Conservation (phyloP, 2,113 vertebrate genomes). For the Bos javanicus region DNA sequence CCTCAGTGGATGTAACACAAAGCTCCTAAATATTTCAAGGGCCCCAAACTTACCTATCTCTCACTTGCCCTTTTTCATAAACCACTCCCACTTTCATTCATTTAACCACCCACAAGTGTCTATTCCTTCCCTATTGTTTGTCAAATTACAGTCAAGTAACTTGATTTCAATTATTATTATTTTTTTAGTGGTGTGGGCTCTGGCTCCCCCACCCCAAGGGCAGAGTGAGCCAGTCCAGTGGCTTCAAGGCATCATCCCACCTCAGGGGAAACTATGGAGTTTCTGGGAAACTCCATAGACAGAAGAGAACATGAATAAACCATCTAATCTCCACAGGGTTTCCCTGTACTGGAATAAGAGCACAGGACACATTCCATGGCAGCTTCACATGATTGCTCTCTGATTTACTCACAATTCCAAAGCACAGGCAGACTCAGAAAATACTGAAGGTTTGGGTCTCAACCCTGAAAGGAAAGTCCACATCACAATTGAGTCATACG, state of each 20-base stretch:
- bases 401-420: neutral
- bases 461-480: neutral
- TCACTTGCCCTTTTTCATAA: too few relatives aligned
- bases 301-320: neutral
- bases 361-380: neutral
- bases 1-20: too few relatives aligned
- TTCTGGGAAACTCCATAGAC: neutral
- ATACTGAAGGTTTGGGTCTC: neutral
- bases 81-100: too few relatives aligned
- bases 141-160: too few relatives aligned
- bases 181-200: too few relatives aligned
- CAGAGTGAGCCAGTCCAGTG: neutral
- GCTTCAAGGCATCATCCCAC: neutral
- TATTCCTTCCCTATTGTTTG: too few relatives aligned
- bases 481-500: neutral
- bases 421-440: neutral
- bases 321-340: neutral
- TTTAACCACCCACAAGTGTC: too few relatives aligned
- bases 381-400: neutral
- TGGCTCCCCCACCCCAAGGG: neutral
- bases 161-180: too few relatives aligned
- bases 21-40: too few relatives aligned
- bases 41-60: too few relatives aligned
- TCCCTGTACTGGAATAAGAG: neutral
- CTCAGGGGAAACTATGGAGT: neutral